These are phyloP conservation scores for Atta cephalotes DNA, from an alignment of 1,140 invertebrate genomes.

Conservation along the genomic window DNA sequence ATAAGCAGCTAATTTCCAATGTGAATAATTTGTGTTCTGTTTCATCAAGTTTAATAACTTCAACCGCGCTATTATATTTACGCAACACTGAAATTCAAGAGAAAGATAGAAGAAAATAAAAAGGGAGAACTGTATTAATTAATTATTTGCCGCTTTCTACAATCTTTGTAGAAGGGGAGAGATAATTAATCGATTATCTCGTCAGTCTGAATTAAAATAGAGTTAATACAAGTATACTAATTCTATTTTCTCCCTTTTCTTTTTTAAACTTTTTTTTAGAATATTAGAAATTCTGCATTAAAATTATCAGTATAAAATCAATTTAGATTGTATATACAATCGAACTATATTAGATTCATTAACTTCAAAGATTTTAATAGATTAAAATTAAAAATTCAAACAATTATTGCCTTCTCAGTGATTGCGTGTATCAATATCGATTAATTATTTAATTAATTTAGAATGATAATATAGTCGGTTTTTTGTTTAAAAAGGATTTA, in stretches of 20 bases:
- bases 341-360: neutral
- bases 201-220: neutral
- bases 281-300: neutral
- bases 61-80: neutral
- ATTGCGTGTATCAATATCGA: neutral
- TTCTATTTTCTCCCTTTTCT: neutral
- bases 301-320: neutral
- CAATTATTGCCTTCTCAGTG: neutral
- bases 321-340: neutral
- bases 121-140: neutral
- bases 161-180: neutral
- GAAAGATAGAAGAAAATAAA: neutral
- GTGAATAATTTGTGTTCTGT: slow-evolving; percentile 32
- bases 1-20: neutral
- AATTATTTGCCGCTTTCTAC: slow-evolving; percentile 12
- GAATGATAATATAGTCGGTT: neutral
- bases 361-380: neutral
- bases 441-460: neutral
- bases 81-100: neutral
- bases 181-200: slow-evolving; percentile 9
- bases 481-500: slow-evolving; percentile 4
- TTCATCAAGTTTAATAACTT: neutral
- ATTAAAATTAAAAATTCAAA: neutral
- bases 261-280: neutral
- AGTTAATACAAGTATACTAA: neutral